Percentiles rank a stretch among this genome's conserved stretches.
phyloP scores from a whole-genome alignment of 1,140 invertebrate genomes.

The Anthonomus grandis region DNA sequence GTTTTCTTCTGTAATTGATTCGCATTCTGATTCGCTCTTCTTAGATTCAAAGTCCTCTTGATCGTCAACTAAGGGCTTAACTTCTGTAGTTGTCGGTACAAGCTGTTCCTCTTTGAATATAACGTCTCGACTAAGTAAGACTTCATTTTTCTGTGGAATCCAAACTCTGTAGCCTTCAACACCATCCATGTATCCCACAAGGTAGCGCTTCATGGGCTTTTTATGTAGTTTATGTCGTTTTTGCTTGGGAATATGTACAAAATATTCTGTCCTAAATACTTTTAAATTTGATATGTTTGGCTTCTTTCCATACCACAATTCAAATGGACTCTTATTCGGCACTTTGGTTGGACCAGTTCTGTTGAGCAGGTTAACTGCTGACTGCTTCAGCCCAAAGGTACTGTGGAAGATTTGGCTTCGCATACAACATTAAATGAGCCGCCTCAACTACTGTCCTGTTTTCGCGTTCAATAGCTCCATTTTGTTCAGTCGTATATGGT shows the following conservation, averaged over 20 bases:
- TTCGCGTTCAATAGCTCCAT: too few species aligned
- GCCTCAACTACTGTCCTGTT: too few species aligned
- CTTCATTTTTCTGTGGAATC: constrained; percentile 8
- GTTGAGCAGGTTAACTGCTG: constrained; percentile 38
- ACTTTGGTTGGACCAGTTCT: constrained; percentile 34
- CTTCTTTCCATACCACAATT: constrained; percentile 34
- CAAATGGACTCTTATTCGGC: too few species aligned
- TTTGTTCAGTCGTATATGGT: too few species aligned
- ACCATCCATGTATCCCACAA: too few species aligned
- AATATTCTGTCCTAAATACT: background rate
- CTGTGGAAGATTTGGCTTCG: too few species aligned
- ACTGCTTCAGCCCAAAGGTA: too few species aligned
- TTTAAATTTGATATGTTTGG: constrained; percentile 17
- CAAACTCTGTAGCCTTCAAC: too few species aligned
- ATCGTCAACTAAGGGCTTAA: background rate
- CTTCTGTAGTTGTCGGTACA: constrained; percentile 1
- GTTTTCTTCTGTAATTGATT: constrained; percentile 2
- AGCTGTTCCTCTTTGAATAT: constrained; percentile 6
- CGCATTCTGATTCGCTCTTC: too few species aligned
- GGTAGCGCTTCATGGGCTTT: background rate
- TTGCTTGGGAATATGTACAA: too few species aligned
- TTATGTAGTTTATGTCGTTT: too few species aligned
- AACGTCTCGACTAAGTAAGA: constrained; percentile 4
- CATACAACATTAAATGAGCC: constrained; percentile 22
- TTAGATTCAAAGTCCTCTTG: too few species aligned